Percentiles rank a stretch among this genome's conserved stretches.
phyloP scores from a whole-genome alignment of 2,888 invertebrate species.

The Drosophila pegasa region DNA sequence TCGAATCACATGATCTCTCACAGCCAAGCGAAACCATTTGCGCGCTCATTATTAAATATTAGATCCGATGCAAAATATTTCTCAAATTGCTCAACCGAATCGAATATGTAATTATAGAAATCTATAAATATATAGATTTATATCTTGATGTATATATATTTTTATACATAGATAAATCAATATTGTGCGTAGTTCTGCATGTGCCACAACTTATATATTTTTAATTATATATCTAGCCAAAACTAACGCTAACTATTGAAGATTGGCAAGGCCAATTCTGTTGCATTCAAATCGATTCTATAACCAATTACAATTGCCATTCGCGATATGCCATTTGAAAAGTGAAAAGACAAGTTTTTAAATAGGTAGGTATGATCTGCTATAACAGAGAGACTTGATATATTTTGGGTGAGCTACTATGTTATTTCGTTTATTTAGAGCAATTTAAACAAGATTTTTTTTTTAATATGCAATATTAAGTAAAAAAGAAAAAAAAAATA shows the following conservation, averaged over 20 bases:
- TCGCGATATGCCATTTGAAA: too few species aligned
- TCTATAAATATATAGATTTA: background rate
- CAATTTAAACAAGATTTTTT: too few species aligned
- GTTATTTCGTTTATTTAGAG: too few species aligned
- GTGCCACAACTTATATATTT: background rate
- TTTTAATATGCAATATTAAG: too few species aligned
- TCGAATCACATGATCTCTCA: slow-evolving; percentile 20
- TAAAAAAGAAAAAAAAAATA: too few species aligned
- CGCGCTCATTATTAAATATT: slow-evolving; percentile 16
- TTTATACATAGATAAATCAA: slow-evolving; percentile 1
- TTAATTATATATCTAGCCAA: too few species aligned
- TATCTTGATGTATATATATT: background rate
- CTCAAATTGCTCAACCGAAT: slow-evolving; percentile 5
- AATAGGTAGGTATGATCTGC: too few species aligned
- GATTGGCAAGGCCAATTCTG: background rate
- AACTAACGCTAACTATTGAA: background rate
- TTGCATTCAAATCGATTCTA: background rate
- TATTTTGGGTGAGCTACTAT: too few species aligned
- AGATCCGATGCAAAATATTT: slow-evolving; percentile 10
- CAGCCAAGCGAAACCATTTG: slow-evolving; percentile 20
- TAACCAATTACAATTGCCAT: background rate
- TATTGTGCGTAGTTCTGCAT: slow-evolving; percentile 3
- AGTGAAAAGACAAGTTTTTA: too few species aligned
- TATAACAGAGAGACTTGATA: too few species aligned
- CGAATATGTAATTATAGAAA: slow-evolving; percentile 8